phyloP scores from a whole-genome alignment of 2,888 invertebrate species.

The Tolmerus cingulatus region DNA sequence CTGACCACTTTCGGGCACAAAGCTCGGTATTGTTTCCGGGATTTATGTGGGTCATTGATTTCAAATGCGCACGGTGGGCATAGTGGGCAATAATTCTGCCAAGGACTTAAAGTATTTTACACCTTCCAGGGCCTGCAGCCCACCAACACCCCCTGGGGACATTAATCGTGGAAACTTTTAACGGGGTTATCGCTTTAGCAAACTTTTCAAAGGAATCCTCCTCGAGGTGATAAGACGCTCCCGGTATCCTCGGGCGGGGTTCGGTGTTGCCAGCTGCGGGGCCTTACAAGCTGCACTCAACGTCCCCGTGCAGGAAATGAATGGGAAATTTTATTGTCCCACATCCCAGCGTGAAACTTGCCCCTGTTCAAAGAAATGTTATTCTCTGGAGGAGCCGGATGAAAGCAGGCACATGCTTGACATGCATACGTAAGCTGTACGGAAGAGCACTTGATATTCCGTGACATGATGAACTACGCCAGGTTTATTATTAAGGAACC shows the following conservation, averaged over 20 bases:
- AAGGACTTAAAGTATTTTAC: background rate
- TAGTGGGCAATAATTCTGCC: background rate
- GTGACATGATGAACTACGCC: slow-evolving; percentile 2
- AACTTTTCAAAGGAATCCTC: background rate
- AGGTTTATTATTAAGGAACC: background rate
- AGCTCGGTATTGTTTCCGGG: background rate
- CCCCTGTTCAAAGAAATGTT: slow-evolving; percentile 6
- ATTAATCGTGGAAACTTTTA: slow-evolving; percentile 3
- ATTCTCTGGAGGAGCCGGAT: background rate
- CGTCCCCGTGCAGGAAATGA: background rate
- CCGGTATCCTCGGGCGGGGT: background rate
- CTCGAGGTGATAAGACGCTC: background rate
- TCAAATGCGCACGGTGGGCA: background rate
- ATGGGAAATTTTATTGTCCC: background rate
- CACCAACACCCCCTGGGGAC: background rate
- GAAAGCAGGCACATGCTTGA: background rate
- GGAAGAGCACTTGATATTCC: background rate
- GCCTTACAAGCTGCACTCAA: slow-evolving; percentile 11
- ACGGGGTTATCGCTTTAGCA: background rate
- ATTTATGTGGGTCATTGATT: slow-evolving; percentile 45
- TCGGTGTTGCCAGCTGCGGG: background rate
- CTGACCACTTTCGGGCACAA: background rate
- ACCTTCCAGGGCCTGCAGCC: background rate
- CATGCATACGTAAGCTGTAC: slow-evolving; percentile 4
- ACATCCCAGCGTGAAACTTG: background rate